Evolutionary conservation across 2,888 invertebrate genomes (phyloP).

Genomic region (Temnothorax rugatulus): DNA sequence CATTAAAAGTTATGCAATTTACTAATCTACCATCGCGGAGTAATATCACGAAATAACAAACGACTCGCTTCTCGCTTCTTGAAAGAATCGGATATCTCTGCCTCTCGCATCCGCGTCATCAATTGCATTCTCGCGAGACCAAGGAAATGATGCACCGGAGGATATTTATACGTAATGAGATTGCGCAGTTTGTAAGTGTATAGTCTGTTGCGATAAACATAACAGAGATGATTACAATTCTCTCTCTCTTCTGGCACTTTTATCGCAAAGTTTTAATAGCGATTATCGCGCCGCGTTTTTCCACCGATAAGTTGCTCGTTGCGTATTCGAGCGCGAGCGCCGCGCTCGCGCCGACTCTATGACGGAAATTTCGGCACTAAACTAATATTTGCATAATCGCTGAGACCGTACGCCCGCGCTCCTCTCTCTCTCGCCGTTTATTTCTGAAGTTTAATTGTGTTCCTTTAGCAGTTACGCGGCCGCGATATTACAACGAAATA

Average conservation of each 20-base stretch:
- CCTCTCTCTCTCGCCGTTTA: conserved; percentile 58
- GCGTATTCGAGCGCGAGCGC: conserved; percentile 35
- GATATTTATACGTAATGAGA: conserved; percentile 38
- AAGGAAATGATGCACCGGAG: not conserved
- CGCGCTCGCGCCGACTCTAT: conserved; percentile 20
- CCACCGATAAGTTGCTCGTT: conserved; percentile 41
- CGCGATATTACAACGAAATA: conserved; percentile 62
- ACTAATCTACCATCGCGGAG: not conserved
- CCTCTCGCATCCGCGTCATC: conserved; percentile 16
- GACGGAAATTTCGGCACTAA: conserved; percentile 55
- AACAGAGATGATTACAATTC: conserved; percentile 32
- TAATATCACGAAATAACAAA: conserved; percentile 9
- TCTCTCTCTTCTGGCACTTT: conserved; percentile 1
- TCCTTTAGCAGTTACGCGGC: conserved; percentile 61
- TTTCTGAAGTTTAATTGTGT: conserved; percentile 68
- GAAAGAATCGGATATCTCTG: conserved; percentile 3
- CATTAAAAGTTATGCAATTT: not conserved
- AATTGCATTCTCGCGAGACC: conserved; percentile 35
- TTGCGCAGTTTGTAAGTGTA: conserved; percentile 43
- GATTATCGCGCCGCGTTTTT: conserved; percentile 52
- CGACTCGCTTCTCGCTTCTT: not conserved
- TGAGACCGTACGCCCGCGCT: not conserved
- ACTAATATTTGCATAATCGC: conserved; percentile 69
- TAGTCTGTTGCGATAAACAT: conserved; percentile 49
- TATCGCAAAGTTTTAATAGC: conserved; percentile 49